A percentile compares a stretch with the other conserved stretches of the same genome.
Evolutionary conservation across 2,888 invertebrate genomes (phyloP).

Genomic region (Scaptomyza parva): DNA sequence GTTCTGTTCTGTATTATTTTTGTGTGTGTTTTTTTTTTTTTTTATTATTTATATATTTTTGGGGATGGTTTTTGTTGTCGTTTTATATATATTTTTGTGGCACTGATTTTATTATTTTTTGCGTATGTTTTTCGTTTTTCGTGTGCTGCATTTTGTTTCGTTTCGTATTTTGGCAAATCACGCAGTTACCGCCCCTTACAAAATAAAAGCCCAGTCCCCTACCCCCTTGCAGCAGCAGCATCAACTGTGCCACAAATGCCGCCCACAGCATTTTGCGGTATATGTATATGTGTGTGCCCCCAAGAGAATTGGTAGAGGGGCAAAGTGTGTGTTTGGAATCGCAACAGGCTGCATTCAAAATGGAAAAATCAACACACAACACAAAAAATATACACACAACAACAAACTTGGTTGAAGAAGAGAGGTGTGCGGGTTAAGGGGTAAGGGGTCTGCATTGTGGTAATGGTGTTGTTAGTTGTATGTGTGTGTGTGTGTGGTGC

Average conservation of each 20-base stretch:
- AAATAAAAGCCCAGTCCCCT: background rate
- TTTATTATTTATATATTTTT: conserved; percentile 24
- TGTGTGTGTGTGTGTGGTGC: conserved; percentile 36
- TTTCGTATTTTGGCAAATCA: conserved; percentile 58
- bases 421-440: no score
- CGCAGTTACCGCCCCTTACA: conserved; percentile 23
- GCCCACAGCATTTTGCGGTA: conserved; percentile 73
- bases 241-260: conserved; percentile 51
- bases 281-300: conserved; percentile 35
- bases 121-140: conserved; percentile 55
- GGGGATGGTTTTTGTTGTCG: conserved; percentile 42
- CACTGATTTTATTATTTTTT: conserved; percentile 68
- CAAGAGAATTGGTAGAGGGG: conserved; percentile 24
- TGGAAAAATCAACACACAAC: background rate
- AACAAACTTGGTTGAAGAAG: conserved; percentile 5
- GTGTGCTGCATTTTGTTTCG: conserved; percentile 45
- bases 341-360: conserved; percentile 31
- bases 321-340: conserved; percentile 10
- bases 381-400: no score
- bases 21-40: conserved; percentile 15
- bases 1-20: conserved; percentile 25
- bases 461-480: conserved; percentile 6
- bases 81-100: conserved; percentile 64
- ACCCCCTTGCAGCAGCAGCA: background rate
- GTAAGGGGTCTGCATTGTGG: background rate